phyloP scores from a whole-genome alignment of 2,888 invertebrate species.

The Clostera curtula region DNA sequence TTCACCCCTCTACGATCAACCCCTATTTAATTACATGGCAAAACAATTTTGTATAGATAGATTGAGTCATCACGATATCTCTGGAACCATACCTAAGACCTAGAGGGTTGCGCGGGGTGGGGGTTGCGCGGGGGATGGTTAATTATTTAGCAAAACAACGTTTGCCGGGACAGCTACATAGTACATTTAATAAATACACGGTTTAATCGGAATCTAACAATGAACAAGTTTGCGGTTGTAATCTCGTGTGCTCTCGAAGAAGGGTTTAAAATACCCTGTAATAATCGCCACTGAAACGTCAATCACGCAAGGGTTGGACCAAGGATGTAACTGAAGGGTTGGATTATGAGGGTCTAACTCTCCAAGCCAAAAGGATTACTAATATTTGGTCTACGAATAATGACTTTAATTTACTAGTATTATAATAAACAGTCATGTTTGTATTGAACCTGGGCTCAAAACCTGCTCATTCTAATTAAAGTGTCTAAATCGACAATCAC shows the following conservation, averaged over 20 bases:
- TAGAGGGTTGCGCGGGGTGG: no score
- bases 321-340: constrained; percentile 61
- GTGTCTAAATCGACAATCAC: no score
- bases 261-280: constrained; percentile 34
- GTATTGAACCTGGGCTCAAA: constrained; percentile 25
- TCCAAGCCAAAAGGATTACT: constrained; percentile 55
- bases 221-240: constrained; percentile 35
- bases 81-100: no score
- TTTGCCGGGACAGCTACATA: not conserved
- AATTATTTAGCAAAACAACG: not conserved
- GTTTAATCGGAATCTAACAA: no score
- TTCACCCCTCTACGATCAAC: no score
- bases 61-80: no score
- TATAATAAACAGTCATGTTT: constrained; percentile 45
- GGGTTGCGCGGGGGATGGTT: no score
- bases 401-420: constrained; percentile 55
- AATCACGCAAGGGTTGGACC: constrained; percentile 56
- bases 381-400: constrained; percentile 52
- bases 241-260: constrained; percentile 34
- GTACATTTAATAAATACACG: not conserved
- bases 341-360: constrained; percentile 69
- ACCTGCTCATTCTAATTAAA: no score
- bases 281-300: constrained; percentile 57
- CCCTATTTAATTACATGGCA: no score
- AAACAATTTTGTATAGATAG: no score